These are phyloP conservation scores for Illadopsis cleaveri DNA, from an alignment of 2,113 vertebrate species.

Conservation along the genomic window DNA sequence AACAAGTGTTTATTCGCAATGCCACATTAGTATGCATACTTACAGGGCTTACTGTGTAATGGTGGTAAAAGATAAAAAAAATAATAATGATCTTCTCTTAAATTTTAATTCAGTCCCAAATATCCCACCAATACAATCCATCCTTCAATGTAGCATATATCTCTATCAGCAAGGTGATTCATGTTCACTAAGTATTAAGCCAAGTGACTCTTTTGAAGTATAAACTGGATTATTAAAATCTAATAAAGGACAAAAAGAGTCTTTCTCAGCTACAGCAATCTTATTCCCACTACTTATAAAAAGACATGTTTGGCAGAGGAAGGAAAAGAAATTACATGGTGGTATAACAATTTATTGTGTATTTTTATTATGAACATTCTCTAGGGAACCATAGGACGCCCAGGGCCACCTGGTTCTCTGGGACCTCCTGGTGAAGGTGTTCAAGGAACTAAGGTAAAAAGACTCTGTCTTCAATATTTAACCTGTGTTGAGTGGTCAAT, in stretches of 20 bases:
- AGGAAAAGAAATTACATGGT: background rate
- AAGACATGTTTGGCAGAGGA: background rate
- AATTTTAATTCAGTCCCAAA: background rate
- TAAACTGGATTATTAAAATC: background rate
- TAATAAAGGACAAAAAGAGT: background rate
- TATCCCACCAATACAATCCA: background rate
- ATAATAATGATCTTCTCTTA: background rate
- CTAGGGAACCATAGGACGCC: slow-evolving; percentile 82
- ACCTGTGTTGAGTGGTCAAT: background rate
- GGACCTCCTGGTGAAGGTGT: slow-evolving; percentile 85
- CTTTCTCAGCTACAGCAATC: background rate
- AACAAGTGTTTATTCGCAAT: background rate
- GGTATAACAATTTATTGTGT: background rate
- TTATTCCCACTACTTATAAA: background rate
- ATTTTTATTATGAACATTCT: background rate
- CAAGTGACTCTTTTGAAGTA: background rate
- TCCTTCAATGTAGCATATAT: background rate
- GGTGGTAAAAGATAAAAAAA: background rate
- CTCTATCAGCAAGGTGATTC: background rate
- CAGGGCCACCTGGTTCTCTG: slow-evolving; percentile 78
- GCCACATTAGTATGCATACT: background rate
- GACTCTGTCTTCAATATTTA: background rate
- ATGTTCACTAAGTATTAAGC: background rate
- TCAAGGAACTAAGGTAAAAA: slow-evolving; percentile 87
- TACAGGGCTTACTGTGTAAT: background rate